A percentile compares a stretch with the other conserved stretches of the same genome.
Evolutionary conservation across 2,113 vertebrate species (phyloP).

Genomic region (Mus spicilegus): DNA sequence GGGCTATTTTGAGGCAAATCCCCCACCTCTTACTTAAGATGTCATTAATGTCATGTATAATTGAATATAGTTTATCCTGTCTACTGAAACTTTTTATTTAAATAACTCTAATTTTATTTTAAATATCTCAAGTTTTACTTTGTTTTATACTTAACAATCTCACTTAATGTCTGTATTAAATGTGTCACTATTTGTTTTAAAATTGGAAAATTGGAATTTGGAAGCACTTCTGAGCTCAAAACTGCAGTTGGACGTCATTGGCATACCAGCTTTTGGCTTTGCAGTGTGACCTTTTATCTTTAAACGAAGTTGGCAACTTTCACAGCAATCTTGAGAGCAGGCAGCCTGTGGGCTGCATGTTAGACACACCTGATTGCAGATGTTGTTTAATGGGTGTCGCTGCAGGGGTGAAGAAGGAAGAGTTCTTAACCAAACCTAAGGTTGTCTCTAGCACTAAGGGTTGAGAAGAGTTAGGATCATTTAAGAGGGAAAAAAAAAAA

Average conservation of each 20-base stretch:
- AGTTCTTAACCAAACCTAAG: background rate
- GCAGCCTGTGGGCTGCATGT: background rate
- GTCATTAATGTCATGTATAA: background rate
- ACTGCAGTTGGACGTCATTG: background rate
- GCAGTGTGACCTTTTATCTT: background rate
- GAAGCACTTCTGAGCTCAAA: constrained; percentile 1
- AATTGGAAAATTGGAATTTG: background rate
- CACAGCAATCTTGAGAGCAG: background rate
- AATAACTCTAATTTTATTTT: constrained; percentile 20
- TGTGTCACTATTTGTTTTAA: background rate
- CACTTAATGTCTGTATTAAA: constrained; percentile 35
- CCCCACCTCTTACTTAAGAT: background rate
- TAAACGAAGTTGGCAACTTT: background rate
- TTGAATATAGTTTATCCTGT: constrained; percentile 8
- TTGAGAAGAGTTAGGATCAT: background rate
- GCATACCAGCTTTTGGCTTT: background rate
- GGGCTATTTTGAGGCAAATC: background rate
- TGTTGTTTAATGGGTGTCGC: background rate
- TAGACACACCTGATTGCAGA: background rate
- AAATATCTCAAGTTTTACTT: background rate
- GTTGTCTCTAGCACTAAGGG: background rate
- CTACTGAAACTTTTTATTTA: constrained; percentile 27
- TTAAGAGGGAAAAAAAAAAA: background rate
- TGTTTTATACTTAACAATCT: constrained; percentile 2
- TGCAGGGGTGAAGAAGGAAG: background rate